Percentiles rank a stretch among this genome's conserved stretches.
Evolutionary conservation across 2,797 vertebrate species (phyloP).

Genomic region (Malacoraja senta): DNA sequence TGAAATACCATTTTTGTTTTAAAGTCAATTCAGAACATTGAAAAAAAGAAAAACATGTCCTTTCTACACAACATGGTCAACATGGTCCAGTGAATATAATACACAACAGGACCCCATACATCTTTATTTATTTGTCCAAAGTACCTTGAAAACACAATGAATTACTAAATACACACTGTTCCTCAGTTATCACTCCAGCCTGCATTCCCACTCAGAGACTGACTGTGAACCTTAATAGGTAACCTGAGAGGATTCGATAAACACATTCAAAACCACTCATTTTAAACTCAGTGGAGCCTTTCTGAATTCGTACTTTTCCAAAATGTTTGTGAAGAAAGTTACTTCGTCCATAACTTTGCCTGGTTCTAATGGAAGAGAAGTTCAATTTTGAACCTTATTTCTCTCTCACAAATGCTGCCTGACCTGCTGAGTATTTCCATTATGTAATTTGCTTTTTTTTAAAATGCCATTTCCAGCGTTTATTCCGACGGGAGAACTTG

Average conservation of each 20-base stretch:
- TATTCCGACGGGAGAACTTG: too few species aligned
- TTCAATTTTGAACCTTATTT: too few species aligned
- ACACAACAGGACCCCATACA: neutral
- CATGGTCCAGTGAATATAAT: neutral
- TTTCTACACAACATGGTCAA: neutral
- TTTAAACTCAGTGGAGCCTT: neutral
- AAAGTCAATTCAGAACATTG: neutral
- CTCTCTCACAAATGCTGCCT: too few species aligned
- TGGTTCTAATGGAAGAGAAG: too few species aligned
- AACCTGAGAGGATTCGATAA: neutral
- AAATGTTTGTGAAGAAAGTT: neutral
- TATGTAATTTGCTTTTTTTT: too few species aligned
- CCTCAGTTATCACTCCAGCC: neutral
- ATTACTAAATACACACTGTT: neutral
- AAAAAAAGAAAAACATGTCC: neutral
- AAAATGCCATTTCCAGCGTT: too few species aligned
- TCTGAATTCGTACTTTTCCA: neutral
- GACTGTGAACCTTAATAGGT: neutral
- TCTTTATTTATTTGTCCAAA: neutral
- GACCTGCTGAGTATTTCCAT: too few species aligned
- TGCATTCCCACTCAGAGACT: neutral
- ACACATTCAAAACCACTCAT: neutral
- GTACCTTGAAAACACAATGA: constrained; percentile 21
- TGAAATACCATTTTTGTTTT: neutral
- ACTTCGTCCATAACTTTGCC: too few species aligned